Evolutionary conservation across 2,113 vertebrate species (phyloP).

Genomic region (Carollia perspicillata): DNA sequence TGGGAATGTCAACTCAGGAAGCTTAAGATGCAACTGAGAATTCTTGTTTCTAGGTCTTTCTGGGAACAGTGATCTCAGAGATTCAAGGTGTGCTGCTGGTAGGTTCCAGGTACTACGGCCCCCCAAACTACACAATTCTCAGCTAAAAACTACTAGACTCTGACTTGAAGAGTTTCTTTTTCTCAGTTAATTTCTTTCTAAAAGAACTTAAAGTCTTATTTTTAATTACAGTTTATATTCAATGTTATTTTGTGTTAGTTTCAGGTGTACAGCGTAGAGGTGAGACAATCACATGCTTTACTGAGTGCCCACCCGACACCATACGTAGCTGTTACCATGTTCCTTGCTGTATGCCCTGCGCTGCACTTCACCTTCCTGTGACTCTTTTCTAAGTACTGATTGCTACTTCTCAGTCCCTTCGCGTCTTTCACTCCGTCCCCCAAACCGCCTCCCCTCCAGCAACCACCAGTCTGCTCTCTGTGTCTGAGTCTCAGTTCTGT

Average conservation of each 20-base stretch:
- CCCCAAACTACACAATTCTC: background rate
- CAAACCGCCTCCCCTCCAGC: background rate
- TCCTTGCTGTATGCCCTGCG: background rate
- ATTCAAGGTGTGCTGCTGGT: background rate
- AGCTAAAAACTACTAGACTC: background rate
- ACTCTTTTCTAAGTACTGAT: background rate
- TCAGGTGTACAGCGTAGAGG: background rate
- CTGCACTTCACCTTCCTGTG: background rate
- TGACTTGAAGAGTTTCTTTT: background rate
- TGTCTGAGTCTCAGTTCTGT: background rate
- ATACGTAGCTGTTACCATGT: background rate
- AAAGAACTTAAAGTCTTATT: background rate
- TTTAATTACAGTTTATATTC: background rate
- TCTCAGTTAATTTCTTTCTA: background rate
- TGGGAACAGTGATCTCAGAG: background rate
- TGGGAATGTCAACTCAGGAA: background rate
- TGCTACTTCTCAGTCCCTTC: background rate
- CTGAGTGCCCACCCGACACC: background rate
- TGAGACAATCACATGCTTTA: background rate
- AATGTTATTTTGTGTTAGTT: background rate
- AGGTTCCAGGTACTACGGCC: background rate
- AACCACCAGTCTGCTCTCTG: background rate
- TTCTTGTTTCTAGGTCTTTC: background rate
- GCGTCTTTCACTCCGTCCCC: background rate
- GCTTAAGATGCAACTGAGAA: background rate